These are phyloP conservation scores for Ianthella basta DNA, from an alignment of 37 sponge, comb jelly and placozoan genomes.

Conservation along the genomic window DNA sequence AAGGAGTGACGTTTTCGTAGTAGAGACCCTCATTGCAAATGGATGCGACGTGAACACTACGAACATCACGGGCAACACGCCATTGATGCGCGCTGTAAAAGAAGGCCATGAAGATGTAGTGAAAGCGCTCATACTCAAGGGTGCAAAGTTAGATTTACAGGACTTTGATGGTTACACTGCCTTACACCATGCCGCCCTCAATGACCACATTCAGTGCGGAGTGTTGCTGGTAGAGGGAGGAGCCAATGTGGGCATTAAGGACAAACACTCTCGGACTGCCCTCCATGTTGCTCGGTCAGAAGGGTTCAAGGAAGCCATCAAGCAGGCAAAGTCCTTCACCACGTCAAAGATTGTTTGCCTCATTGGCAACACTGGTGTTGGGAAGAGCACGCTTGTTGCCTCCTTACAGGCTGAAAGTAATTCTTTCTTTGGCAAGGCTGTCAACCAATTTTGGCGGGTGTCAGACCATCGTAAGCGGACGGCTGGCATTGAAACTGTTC, in stretches of 20 bases:
- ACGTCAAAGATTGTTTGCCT: not conserved
- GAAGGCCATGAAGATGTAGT: slow-evolving; percentile 11
- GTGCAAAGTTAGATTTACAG: slow-evolving; percentile 31
- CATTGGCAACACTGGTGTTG: not conserved
- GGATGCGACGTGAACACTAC: slow-evolving; percentile 52
- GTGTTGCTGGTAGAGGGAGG: not conserved
- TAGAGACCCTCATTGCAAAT: not conserved
- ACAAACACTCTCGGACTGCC: slow-evolving; percentile 35
- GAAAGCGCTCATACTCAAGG: slow-evolving; percentile 23
- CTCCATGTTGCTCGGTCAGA: slow-evolving; percentile 27
- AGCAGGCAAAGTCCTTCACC: not conserved
- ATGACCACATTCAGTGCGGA: not conserved
- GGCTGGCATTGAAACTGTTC: slow-evolving; percentile 28
- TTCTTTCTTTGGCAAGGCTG: not conserved
- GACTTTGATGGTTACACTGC: slow-evolving; percentile 39
- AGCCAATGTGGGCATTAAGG: slow-evolving; percentile 37
- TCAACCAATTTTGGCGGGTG: not conserved
- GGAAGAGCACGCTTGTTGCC: not conserved
- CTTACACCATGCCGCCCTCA: slow-evolving; percentile 21
- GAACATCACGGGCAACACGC: slow-evolving; percentile 27
- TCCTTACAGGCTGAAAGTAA: not conserved
- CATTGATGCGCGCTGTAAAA: slow-evolving; percentile 33
- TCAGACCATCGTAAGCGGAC: not conserved
- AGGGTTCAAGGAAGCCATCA: not conserved
- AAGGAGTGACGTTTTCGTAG: not conserved